Evolutionary conservation across 2,113 vertebrate genomes (phyloP).

Genomic region (Grammomys surdaster): DNA sequence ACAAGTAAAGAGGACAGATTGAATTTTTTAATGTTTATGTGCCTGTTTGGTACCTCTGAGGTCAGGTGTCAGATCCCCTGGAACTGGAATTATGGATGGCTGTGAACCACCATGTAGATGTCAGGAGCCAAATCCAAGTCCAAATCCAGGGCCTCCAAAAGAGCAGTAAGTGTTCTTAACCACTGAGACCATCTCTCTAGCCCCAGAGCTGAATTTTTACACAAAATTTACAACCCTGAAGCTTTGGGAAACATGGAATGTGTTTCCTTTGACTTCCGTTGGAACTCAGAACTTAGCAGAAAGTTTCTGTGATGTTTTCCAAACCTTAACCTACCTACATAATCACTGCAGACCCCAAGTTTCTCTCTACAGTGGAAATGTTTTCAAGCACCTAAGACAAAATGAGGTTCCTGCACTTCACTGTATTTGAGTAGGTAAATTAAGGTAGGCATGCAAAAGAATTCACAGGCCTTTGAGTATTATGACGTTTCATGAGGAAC

Average conservation of each 20-base stretch:
- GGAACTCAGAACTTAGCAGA: neutral
- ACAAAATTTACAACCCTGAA: neutral
- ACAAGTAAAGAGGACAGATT: neutral
- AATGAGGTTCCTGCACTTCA: neutral
- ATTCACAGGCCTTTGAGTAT: neutral
- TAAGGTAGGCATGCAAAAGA: neutral
- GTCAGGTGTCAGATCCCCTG: neutral
- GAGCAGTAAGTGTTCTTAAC: neutral
- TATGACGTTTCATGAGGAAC: rapidly evolving
- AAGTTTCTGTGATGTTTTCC: neutral
- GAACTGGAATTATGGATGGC: neutral
- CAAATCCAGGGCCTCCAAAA: neutral
- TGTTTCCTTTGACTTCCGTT: neutral
- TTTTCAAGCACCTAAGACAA: neutral
- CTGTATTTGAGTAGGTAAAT: neutral
- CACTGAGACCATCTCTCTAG: neutral
- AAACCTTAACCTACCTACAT: neutral
- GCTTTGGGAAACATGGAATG: neutral
- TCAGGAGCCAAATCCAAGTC: neutral
- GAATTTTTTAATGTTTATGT: neutral
- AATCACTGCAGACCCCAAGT: neutral
- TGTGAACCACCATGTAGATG: neutral
- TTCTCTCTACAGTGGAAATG: neutral
- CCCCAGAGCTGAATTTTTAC: neutral
- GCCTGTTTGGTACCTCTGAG: neutral